Base-by-base conservation (phyloP, 1,140 invertebrate species). In the Drosophila cardini region DNA sequence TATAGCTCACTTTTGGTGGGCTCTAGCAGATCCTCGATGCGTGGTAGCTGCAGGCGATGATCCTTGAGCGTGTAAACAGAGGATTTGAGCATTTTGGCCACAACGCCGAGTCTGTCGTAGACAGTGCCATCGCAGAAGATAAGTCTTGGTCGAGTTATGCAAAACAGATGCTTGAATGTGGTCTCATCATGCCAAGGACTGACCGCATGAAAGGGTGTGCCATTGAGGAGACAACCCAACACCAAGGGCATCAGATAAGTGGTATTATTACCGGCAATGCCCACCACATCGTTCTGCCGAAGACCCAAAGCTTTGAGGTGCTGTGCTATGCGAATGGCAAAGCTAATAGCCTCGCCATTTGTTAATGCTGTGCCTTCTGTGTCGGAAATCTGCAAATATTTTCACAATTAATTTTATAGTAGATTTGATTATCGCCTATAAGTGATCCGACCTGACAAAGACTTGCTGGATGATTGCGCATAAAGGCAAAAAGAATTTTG, bases 241-340 rank as follows among this genome's bases (percentile, higher is more conserved):
- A 91, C 85, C 7, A 91, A 70, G 0, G 90, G 90, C 87, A 91
- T 89, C 2, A 91, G 56, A 53, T 91, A 91, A 1, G 90, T 90
- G 36, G 87, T 87, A 38, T 91, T 91, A 8, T 72, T 76, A 1
- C 73, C 90, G 0, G 74, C 76, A 52, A 91, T 90, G 16, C 90
- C 90, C 13, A 91, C 85, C n/a, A 91, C 87, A 62, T 91, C 87
- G 45, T 86, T 87, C 55, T 90, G 87, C n/a, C 84, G 74, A 26
- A 91, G 55, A 0, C 80, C 74, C 62, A 90, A 40, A 0, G 77
- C 63, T 55, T 86, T 76, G n/a, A 91, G 61, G 11, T 91, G 78
- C 60, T 91, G 90, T 13, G 90, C 90, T 52, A 91, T 86, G 16
- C 90, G 84, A 43, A 91, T 90, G 58, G 72, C 90, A 70, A 91